Conservation (phyloP, 2,797 vertebrate species). For the Oreortyx pictus region DNA sequence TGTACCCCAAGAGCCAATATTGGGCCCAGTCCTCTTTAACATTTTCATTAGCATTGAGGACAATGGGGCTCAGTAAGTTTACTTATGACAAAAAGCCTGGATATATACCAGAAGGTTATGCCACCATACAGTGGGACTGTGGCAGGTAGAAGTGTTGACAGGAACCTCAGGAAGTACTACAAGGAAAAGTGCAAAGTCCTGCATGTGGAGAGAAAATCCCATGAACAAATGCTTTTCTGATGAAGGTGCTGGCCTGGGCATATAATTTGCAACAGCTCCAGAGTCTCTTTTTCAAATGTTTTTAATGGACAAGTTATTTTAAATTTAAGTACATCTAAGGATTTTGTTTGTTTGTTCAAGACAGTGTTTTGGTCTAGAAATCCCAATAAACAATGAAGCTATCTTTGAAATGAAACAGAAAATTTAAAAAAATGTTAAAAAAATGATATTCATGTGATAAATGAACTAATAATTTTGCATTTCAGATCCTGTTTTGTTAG, state of each 20-base stretch:
- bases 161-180: not conserved
- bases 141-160: not conserved
- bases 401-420: not conserved
- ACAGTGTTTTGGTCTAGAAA: not conserved
- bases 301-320: not conserved
- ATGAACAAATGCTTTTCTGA: not conserved
- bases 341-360: not conserved
- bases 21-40: not conserved
- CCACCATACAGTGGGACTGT: not conserved
- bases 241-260: not conserved
- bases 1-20: not conserved
- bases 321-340: not conserved
- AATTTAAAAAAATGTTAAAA: not conserved
- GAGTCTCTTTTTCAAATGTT: not conserved
- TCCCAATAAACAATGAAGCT: not conserved
- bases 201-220: not conserved
- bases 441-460: not conserved
- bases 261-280: not conserved
- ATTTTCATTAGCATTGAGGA: not conserved
- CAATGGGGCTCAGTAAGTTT: not conserved
- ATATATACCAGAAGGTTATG: not conserved
- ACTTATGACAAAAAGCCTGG: not conserved
- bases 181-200: not conserved
- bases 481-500: not conserved
- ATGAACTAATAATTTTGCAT: not conserved